Percentiles rank a stretch among this genome's conserved stretches.
phyloP scores from a whole-genome alignment of 2,113 vertebrate species.

The Rhabdornis inornatus region DNA sequence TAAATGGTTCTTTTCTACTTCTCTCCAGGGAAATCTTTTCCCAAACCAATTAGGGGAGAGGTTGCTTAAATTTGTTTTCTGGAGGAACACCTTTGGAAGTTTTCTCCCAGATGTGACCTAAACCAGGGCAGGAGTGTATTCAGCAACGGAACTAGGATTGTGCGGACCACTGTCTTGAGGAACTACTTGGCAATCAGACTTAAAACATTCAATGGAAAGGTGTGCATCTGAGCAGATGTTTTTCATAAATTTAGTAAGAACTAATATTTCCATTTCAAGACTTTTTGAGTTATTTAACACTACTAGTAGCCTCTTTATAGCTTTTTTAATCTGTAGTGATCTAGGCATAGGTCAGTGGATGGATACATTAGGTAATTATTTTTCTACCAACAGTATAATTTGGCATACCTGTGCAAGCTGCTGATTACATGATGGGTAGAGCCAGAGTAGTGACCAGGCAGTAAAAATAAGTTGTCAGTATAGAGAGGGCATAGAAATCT shows the following conservation, averaged over 20 bases:
- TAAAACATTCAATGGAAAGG: neutral
- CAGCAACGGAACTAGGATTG: neutral
- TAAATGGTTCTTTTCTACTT: too few species aligned
- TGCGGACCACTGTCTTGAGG: neutral
- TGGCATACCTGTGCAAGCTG: neutral
- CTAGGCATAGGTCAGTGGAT: neutral
- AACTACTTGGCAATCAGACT: neutral
- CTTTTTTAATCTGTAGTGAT: neutral
- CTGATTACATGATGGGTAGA: neutral
- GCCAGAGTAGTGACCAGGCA: neutral
- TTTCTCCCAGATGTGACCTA: too few species aligned
- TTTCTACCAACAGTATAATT: neutral
- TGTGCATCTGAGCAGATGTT: neutral
- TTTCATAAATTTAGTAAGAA: neutral
- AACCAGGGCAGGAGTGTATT: neutral
- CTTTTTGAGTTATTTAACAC: neutral
- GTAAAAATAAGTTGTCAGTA: neutral
- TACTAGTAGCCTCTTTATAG: neutral
- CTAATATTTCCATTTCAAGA: neutral
- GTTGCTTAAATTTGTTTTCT: too few species aligned
- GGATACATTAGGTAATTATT: neutral
- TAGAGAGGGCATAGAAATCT: neutral
- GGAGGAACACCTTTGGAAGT: too few species aligned
- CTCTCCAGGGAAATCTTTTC: too few species aligned
- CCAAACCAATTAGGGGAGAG: too few species aligned